Base-by-base conservation (phyloP, 2,888 invertebrate genomes). In the Enchytraeus crypticus region DNA sequence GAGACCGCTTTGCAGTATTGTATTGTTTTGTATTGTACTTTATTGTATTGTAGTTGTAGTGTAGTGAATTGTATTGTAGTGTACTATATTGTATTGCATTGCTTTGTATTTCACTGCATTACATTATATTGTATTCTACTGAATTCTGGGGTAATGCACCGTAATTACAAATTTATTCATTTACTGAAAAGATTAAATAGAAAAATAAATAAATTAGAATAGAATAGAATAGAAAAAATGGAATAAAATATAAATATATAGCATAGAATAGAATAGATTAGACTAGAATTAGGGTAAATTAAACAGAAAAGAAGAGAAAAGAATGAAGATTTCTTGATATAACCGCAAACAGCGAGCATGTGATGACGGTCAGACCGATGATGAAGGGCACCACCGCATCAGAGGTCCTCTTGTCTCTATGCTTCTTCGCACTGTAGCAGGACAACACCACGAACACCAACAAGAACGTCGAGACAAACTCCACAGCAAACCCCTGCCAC, bases 361-460 rank as follows among this genome's bases (percentile, higher is more conserved):
- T 33, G 27, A 33, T 34, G n/a, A 59, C 33, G 11, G 59, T 38
- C 14, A 59, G 18, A n/a, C 59, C 59, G 47, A 59, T 54, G 30
- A 59, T 38, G 23, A 59, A 54, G 0, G 59, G 59, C 18, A 46
- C 58, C 27, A 33, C 11, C n/a, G 43, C 27, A 54, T 23, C 34
- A 27, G 3, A 27, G 14, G 23, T 29, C 53, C 30, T 53, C 53
- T 23, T 14, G 53, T 5, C n/a, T 8, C 11, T 11, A 5, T 11
- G 11, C 27, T 27, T 53, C 38, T 11, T 18, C 11, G 38, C 18
- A 8, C 49, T 59, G 51, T 47, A 51, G 33, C 57, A 51, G 45
- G 61, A 58, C 21, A 61, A 61, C 26, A 56, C 57, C 32, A 64
- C 59, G 61, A 65, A 64, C 34, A 61, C 58, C 34, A 65, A 54